Evolutionary conservation across 2,113 vertebrate species (phyloP).

Genomic region (Gorilla gorilla): DNA sequence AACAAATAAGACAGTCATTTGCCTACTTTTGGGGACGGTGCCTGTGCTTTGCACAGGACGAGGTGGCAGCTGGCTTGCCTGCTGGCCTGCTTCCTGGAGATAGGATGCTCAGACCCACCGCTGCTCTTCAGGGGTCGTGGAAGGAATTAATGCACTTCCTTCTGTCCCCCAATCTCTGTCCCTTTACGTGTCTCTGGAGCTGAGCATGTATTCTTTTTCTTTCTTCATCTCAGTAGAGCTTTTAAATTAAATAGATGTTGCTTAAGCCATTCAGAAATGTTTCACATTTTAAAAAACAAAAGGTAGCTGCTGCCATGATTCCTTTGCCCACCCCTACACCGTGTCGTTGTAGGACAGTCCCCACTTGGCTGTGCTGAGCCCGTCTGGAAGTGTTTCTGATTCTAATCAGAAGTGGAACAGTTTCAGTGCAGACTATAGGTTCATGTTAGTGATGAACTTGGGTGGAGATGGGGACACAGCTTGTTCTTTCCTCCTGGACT

Average conservation of each 20-base stretch:
- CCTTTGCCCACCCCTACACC: rapidly evolving
- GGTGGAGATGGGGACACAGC: neutral
- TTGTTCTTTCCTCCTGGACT: neutral
- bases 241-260: conserved; percentile 44
- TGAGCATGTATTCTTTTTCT: conserved; percentile 12
- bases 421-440: neutral
- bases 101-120: conserved; percentile 1
- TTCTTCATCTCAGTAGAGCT: neutral
- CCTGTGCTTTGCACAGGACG: neutral
- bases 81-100: conserved; percentile 43
- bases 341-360: neutral
- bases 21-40: neutral
- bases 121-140: neutral
- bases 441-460: neutral
- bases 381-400: neutral
- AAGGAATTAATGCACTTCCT: conserved; percentile 15
- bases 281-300: neutral
- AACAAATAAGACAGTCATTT: conserved; percentile 40
- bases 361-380: neutral
- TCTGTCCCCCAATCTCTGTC: neutral
- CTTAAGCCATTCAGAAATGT: conserved; percentile 32
- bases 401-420: neutral
- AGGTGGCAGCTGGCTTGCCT: neutral
- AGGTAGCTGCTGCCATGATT: neutral
- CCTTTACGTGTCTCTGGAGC: conserved; percentile 59